Evolutionary conservation across 92 coral and sea anemone species (phyloP).

Genomic region (Porites cylindrica): DNA sequence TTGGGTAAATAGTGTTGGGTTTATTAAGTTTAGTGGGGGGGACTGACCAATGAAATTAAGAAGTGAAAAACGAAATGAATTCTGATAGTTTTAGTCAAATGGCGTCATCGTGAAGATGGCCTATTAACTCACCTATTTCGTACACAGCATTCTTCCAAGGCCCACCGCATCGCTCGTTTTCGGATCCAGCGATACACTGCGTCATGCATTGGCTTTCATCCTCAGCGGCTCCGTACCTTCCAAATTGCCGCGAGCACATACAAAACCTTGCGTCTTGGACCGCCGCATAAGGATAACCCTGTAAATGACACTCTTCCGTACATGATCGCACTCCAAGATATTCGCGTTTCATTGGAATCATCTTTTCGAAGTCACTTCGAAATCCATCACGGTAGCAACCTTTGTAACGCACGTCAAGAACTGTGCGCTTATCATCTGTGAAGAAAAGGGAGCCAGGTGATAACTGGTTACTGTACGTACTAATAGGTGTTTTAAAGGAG

Average conservation of each 20-base stretch:
- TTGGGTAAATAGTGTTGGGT: no score
- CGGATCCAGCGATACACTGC: constrained; percentile 33
- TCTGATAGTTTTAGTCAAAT: no score
- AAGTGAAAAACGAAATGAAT: no score
- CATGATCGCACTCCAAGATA: constrained; percentile 48
- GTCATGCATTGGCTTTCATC: constrained; percentile 54
- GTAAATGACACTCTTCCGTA: constrained; percentile 32
- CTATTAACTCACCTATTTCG: constrained; percentile 41
- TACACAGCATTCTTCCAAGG: constrained; percentile 60
- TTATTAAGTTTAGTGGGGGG: no score
- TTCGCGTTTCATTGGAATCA: constrained; percentile 36
- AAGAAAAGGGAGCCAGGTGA: neutral
- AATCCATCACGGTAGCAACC: constrained; percentile 51
- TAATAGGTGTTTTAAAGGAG: neutral
- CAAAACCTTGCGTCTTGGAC: constrained; percentile 64
- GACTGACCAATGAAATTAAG: no score
- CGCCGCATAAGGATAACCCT: constrained; percentile 49
- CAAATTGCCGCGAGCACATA: constrained; percentile 55
- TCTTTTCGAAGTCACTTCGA: constrained; percentile 32
- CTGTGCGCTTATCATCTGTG: constrained; percentile 26
- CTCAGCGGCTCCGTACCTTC: constrained; percentile 37
- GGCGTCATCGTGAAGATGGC: no score
- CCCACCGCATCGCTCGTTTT: constrained; percentile 66
- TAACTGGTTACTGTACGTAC: no score
- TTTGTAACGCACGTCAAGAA: constrained; percentile 18